Base-by-base conservation (phyloP, 2,888 invertebrate genomes). In the Reticulitermes lucifugus region DNA sequence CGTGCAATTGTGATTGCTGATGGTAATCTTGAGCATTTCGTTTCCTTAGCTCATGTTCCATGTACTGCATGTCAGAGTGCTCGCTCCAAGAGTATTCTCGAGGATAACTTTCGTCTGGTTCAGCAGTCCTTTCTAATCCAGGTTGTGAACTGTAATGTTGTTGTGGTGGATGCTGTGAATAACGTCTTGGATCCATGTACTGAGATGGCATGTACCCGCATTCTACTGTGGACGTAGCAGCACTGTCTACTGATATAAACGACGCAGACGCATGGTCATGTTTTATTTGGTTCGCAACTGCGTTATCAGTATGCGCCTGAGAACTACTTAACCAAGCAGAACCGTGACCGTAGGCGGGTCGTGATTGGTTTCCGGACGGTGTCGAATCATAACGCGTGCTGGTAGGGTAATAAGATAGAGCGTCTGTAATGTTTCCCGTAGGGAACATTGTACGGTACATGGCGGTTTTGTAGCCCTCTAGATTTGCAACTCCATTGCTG, bases 381-480 rank as follows among this genome's bases (percentile, higher is more conserved):
- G 81, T 71, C 29, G 80, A 51, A 82, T 94, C 94, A 88, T 94
- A 94, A 87, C 94, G 91, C 83, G 92, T 93, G 60, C 94, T 95
- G 1, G 95, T 95, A 1, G 96, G 96, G 90, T 97, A 97, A 88
- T 96, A 97, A 0, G 95, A 95, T 12, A 97, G 91, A 22, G 96
- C 96, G 89, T 97, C 96, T 0, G 96, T 96, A 43, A 97, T 93
- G 86, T 91, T 91, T 7, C 95, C 94, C 2, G 94, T 93, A 71
- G 95, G 95, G 89, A 95, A 95, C 91, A 94, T 94, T 59, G 94
- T 92, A 85, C 95, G 92, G 89, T 94, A 94, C 90, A 93, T 92
- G 1, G 93, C 92, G 71, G 92, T 91, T 91, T 95, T 95, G 89
- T 94, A 95, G 25, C 91, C 92, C 83, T 95, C 95, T 88, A 95